Evolutionary conservation across 2,113 vertebrate species (phyloP).

Genomic region (Irena cyanogastra): DNA sequence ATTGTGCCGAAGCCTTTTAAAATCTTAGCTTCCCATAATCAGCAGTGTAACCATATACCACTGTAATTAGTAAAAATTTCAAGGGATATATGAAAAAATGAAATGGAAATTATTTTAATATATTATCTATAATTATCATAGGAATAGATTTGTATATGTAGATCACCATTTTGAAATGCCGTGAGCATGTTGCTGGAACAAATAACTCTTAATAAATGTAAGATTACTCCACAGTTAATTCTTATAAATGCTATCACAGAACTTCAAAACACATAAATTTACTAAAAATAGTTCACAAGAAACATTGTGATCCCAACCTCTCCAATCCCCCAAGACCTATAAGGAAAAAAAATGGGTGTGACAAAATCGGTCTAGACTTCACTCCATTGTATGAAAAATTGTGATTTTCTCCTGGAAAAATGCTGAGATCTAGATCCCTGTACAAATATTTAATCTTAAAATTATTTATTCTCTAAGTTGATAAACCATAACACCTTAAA

Average conservation of each 20-base stretch:
- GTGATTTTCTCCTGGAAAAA: background rate
- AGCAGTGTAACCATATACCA: background rate
- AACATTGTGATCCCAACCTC: background rate
- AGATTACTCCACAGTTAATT: background rate
- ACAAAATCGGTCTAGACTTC: background rate
- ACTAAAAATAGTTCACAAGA: background rate
- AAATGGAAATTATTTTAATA: background rate
- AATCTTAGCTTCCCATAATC: background rate
- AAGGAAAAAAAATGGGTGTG: fast-evolving
- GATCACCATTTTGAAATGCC: background rate
- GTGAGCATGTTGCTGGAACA: background rate
- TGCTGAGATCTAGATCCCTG: background rate
- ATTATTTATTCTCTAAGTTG: background rate
- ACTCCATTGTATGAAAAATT: background rate
- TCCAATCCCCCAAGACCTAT: background rate
- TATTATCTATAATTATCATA: background rate
- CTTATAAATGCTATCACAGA: background rate
- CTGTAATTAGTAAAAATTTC: background rate
- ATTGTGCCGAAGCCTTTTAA: background rate
- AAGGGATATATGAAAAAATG: background rate
- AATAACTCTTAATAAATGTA: background rate
- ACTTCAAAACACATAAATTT: background rate
- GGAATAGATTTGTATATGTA: background rate
- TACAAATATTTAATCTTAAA: background rate
- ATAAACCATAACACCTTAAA: background rate